Evolutionary conservation across 2,113 vertebrate genomes (phyloP).

Genomic region (Tiliqua scincoides): DNA sequence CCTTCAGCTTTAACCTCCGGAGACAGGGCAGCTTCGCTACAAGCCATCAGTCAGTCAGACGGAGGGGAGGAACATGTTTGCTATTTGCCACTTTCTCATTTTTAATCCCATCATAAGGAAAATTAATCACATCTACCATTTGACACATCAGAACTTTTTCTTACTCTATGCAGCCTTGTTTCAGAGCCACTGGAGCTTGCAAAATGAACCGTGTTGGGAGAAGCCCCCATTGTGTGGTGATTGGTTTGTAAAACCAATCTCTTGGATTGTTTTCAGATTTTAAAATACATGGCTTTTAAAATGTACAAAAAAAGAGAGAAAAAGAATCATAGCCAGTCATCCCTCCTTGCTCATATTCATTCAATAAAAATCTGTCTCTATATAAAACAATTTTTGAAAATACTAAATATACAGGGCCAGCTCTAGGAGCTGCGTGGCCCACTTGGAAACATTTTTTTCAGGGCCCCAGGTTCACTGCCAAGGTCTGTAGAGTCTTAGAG

Average conservation of each 20-base stretch:
- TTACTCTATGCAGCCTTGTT: constrained; percentile 20
- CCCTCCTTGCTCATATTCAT: no score
- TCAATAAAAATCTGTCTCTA: no score
- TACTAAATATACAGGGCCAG: no score
- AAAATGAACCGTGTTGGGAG: not conserved
- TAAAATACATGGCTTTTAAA: constrained; percentile 12
- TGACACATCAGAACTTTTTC: constrained; percentile 58
- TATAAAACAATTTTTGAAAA: no score
- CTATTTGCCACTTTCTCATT: constrained; percentile 43
- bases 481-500: no score
- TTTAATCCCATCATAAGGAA: constrained; percentile 60
- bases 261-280: constrained; percentile 8
- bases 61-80: not conserved
- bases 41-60: constrained; percentile 37
- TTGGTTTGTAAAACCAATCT: constrained; percentile 4
- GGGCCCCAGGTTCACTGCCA: no score
- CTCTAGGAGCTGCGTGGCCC: no score
- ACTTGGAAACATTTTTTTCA: no score
- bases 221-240: not conserved
- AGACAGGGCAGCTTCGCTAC: constrained; percentile 16
- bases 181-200: not conserved
- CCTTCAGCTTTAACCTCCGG: constrained; percentile 61
- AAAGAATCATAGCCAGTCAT: not conserved
- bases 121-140: constrained; percentile 42
- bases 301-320: not conserved